Conservation (phyloP, 2,888 invertebrate genomes). For the Pseudococcus viburni region DNA sequence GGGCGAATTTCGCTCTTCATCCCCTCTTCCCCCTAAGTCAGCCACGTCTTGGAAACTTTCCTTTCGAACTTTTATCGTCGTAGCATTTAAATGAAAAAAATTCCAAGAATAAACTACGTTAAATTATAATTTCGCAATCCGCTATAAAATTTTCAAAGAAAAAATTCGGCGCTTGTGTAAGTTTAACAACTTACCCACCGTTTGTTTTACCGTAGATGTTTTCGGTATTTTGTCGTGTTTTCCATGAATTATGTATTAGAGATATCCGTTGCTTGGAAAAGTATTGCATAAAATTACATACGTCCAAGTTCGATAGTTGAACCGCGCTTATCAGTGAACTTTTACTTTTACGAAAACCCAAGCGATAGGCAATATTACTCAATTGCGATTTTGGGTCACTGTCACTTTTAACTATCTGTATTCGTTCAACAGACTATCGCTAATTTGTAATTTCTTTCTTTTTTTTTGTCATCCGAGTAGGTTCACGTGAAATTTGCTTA, state of each 20-base stretch:
- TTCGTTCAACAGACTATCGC: neutral
- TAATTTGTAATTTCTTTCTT: neutral
- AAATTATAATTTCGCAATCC: too few species aligned
- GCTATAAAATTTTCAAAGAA: too few species aligned
- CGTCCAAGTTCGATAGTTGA: slow-evolving; percentile 28
- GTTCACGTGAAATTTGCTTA: too few species aligned
- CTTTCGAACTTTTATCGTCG: too few species aligned
- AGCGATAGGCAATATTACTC: neutral
- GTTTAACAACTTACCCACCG: too few species aligned
- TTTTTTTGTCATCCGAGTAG: neutral
- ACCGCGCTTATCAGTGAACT: slow-evolving; percentile 32
- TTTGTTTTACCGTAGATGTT: neutral
- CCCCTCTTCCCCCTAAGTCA: too few species aligned
- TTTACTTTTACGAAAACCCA: neutral
- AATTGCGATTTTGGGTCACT: slow-evolving; percentile 28
- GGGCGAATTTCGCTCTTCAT: too few species aligned
- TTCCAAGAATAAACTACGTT: too few species aligned
- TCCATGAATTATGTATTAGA: slow-evolving; percentile 3
- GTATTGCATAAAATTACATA: slow-evolving; percentile 32
- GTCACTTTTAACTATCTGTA: neutral
- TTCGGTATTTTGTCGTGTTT: slow-evolving; percentile 1
- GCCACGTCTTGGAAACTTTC: too few species aligned
- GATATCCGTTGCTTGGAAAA: neutral
- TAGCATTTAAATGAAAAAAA: too few species aligned
- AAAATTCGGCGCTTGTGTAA: too few species aligned